Evolutionary conservation across 2,888 invertebrate species (phyloP).

Genomic region (Cheilosia vulpina): DNA sequence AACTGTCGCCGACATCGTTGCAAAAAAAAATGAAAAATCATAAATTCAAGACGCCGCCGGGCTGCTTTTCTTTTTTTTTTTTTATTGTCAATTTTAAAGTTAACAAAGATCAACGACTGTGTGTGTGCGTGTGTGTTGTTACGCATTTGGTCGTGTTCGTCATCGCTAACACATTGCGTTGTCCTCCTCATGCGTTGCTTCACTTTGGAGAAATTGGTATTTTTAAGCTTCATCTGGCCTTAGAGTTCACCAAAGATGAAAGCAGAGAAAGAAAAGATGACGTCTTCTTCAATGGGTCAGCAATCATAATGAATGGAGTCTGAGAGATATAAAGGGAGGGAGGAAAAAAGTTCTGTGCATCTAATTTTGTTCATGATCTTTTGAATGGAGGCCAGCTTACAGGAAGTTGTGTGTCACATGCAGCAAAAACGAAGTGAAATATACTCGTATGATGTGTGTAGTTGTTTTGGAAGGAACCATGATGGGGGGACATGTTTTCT

Average conservation of each 20-base stretch:
- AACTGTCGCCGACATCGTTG: slow-evolving; percentile 57
- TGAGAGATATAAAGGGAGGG: not conserved
- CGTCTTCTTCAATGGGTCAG: slow-evolving; percentile 63
- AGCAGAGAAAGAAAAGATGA: slow-evolving; percentile 46
- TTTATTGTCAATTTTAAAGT: slow-evolving; percentile 55
- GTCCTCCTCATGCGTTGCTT: slow-evolving; percentile 20
- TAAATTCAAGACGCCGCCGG: slow-evolving; percentile 57
- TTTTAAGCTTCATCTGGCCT: slow-evolving; percentile 26
- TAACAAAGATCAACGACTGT: slow-evolving; percentile 72
- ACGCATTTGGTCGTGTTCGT: slow-evolving; percentile 58
- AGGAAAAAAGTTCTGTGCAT: slow-evolving; percentile 2
- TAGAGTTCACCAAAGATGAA: slow-evolving; percentile 55
- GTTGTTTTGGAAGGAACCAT: not conserved
- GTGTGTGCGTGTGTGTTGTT: slow-evolving; percentile 21
- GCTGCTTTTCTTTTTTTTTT: slow-evolving; percentile 37
- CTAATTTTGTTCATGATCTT: slow-evolving; percentile 23
- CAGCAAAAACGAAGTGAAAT: slow-evolving; percentile 38
- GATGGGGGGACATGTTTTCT: too few relatives aligned
- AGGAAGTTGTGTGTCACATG: slow-evolving; percentile 66
- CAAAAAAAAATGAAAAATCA: slow-evolving; percentile 52
- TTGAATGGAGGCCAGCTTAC: slow-evolving; percentile 48
- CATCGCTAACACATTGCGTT: slow-evolving; percentile 29
- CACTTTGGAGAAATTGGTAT: slow-evolving; percentile 63
- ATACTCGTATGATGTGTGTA: slow-evolving; percentile 43
- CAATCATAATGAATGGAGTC: slow-evolving; percentile 52